These are phyloP conservation scores for Amphiprion ocellaris DNA, from an alignment of 2,113 vertebrate genomes.

Conservation along the genomic window DNA sequence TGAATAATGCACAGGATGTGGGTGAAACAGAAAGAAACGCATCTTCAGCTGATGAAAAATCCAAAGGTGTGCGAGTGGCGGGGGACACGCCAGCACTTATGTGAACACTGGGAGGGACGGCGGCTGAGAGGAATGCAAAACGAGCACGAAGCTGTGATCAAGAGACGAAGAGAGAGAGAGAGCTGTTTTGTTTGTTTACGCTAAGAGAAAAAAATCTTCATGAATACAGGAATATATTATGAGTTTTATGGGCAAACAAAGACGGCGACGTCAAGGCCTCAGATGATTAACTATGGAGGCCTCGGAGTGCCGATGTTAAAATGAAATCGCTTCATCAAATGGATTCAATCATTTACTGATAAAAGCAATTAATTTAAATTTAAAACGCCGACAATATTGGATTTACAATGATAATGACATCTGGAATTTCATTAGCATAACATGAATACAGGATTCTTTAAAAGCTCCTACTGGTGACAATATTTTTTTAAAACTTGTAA, in stretches of 20 bases:
- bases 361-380: background rate
- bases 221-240: constrained; percentile 38
- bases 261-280: background rate
- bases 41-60: constrained; percentile 53
- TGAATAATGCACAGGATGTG: constrained; percentile 58
- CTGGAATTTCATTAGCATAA: too few species aligned
- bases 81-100: constrained; percentile 13
- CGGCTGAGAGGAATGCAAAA: background rate
- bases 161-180: background rate
- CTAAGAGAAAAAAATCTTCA: constrained; percentile 17
- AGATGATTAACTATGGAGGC: background rate
- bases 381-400: too few species aligned
- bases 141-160: background rate
- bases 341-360: background rate
- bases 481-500: too few species aligned
- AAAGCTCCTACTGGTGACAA: too few species aligned
- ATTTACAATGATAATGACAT: too few species aligned
- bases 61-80: constrained; percentile 9
- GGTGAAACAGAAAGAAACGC: background rate
- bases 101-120: background rate
- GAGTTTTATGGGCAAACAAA: constrained; percentile 33
- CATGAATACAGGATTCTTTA: too few species aligned
- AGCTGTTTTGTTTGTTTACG: constrained; percentile 18
- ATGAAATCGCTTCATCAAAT: background rate
- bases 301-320: background rate